Base-by-base conservation (phyloP, 2,113 vertebrate genomes). In the Aegotheles bennettii region DNA sequence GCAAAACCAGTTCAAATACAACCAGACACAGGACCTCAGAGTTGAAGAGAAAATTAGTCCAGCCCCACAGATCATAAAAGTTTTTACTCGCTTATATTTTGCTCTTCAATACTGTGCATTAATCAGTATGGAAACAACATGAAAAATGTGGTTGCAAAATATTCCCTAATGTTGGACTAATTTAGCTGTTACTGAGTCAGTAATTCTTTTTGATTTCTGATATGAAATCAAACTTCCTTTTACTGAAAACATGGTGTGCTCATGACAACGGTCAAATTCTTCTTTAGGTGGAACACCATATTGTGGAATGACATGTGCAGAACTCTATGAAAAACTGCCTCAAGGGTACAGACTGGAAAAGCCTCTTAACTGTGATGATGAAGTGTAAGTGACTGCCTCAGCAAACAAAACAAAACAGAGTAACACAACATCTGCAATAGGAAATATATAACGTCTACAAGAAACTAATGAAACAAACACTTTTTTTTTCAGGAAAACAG, bases 301-400 rank as follows among this genome's bases (percentile, higher is more conserved):
- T 76, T 99, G 99, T 45, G 99, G 99, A 35, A 98, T 99, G 98
- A 99, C 98, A 1, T 99, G 98, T 40, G 98, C 99, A 21, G 98
- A 99, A 67, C 98, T 99, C 45, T 99, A 99, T 0, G 99, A 99
- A 96, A 99, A 99, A 94, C 96, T 99, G 35, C 99, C 98, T 36
- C 98, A 98, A 95, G 98, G 98, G 45, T 99, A 99, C 96, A 97
- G 98, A 81, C 97, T 99, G 94, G 99, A 99, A 95, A 99, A 99
- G 76, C 98, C 98, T 19, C 98, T 99, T 28, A 99, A 99, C 96
- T 99, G 99, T 90, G 99, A 99, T 2, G 98, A 99, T 8, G 99
- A 99, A 94, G 98, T 99, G 99, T 99, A 98, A 98, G 98, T 98
- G 75, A 47, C n/a, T 56, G n/a, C n/a, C n/a, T 64, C 29, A 56